Evolutionary conservation across 2,113 vertebrate genomes (phyloP).

Genomic region (Apodemus sylvaticus): DNA sequence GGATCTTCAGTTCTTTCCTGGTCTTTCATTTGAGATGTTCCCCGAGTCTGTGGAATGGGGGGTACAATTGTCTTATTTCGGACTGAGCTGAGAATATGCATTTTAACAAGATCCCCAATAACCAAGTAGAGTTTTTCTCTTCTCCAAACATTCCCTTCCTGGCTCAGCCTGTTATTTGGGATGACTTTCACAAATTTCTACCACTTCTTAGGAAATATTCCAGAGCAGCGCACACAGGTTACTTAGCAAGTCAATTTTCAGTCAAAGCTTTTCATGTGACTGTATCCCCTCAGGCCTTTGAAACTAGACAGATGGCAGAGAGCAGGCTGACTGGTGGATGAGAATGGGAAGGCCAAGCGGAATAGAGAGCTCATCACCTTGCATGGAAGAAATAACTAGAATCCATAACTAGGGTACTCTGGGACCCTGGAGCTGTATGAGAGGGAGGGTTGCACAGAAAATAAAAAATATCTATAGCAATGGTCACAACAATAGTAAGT

Average conservation of each 20-base stretch:
- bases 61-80: background rate
- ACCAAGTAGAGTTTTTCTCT: conserved; percentile 39
- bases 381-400: background rate
- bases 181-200: conserved; percentile 29
- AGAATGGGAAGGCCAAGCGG: background rate
- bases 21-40: background rate
- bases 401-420: background rate
- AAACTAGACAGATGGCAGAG: conserved; percentile 41
- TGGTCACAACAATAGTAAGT: background rate
- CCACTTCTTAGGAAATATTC: conserved; percentile 27
- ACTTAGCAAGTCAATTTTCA: conserved; percentile 33
- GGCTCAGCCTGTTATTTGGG: background rate
- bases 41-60: background rate
- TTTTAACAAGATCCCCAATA: conserved; percentile 29
- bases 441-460: background rate
- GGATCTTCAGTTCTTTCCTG: background rate
- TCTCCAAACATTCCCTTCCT: background rate
- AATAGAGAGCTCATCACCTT: background rate
- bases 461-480: background rate
- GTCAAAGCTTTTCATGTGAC: conserved; percentile 35
- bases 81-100: background rate
- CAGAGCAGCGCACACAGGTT: background rate
- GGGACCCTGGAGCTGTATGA: background rate
- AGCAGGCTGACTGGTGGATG: background rate
- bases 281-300: background rate